These are phyloP conservation scores for Microcaecilia unicolor DNA, from an alignment of 2,797 vertebrate genomes.

Conservation along the genomic window DNA sequence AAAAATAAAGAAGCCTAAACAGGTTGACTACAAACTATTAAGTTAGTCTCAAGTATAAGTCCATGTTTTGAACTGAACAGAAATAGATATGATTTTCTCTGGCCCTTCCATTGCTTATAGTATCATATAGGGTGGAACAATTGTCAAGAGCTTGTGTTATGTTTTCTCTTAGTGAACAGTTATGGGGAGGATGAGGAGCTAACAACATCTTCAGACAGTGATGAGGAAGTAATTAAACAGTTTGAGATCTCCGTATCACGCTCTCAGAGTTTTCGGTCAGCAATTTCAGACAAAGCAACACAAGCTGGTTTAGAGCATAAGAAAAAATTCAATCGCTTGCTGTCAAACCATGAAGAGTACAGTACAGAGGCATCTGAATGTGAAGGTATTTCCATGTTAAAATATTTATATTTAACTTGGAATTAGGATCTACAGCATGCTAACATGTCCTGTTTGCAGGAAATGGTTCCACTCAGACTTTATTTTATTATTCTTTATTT, in stretches of 20 bases:
- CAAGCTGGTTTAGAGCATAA: constrained; percentile 24
- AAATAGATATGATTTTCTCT: no score
- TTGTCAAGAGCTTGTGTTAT: background rate
- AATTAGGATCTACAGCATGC: background rate
- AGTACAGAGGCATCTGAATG: constrained; percentile 57
- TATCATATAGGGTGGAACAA: no score
- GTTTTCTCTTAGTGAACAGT: constrained; percentile 53
- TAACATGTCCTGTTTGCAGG: background rate
- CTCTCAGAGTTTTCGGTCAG: constrained; percentile 59
- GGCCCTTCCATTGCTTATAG: background rate
- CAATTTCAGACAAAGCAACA: constrained; percentile 27
- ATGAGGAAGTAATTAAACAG: constrained; percentile 67
- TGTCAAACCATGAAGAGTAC: constrained; percentile 58
- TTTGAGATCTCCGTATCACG: constrained; percentile 71
- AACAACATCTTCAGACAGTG: constrained; percentile 60
- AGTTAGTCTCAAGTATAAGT: background rate
- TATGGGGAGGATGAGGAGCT: constrained; percentile 49
- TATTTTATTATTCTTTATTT: background rate
- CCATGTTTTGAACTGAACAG: accelerated
- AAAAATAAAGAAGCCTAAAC: no score
- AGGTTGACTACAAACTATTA: no score
- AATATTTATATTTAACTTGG: background rate
- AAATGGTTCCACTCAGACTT: background rate
- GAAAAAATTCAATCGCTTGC: constrained; percentile 44
- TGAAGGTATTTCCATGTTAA: constrained; percentile 48